Percentiles rank a stretch among this genome's conserved stretches.
Conservation (phyloP, 2,113 vertebrate genomes). For the Hemiprocne comata region DNA sequence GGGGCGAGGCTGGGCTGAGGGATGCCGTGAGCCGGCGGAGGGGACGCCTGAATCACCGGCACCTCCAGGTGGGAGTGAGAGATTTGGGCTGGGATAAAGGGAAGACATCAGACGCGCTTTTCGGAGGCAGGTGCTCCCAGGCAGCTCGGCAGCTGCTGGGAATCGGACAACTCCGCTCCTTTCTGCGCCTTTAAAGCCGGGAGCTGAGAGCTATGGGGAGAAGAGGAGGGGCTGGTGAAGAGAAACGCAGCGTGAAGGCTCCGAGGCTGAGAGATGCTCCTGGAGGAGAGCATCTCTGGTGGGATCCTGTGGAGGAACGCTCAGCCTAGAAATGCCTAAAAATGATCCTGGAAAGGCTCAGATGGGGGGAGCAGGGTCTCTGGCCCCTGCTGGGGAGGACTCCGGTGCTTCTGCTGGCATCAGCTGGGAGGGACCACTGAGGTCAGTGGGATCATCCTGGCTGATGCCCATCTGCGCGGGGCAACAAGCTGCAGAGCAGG, state of each 20-base stretch:
- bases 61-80: constrained; percentile 48
- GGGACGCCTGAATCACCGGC: constrained; percentile 16
- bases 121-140: neutral
- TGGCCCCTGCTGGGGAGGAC: neutral
- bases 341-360: neutral
- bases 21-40: constrained; percentile 8
- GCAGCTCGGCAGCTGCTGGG: neutral
- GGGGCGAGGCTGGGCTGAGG: neutral
- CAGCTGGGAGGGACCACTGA: neutral
- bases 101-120: neutral
- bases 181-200: neutral
- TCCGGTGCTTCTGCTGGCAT: neutral
- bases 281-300: neutral
- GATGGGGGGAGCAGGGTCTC: neutral
- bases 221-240: neutral
- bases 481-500: neutral
- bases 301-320: neutral
- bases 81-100: constrained; percentile 11
- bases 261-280: neutral
- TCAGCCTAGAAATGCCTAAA: neutral
- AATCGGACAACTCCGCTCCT: neutral
- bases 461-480: neutral
- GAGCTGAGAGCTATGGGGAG: neutral
- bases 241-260: neutral
- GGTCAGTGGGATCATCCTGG: neutral